Conservation (phyloP, 2,888 invertebrate genomes). For the Macrostomum cliftonense region DNA sequence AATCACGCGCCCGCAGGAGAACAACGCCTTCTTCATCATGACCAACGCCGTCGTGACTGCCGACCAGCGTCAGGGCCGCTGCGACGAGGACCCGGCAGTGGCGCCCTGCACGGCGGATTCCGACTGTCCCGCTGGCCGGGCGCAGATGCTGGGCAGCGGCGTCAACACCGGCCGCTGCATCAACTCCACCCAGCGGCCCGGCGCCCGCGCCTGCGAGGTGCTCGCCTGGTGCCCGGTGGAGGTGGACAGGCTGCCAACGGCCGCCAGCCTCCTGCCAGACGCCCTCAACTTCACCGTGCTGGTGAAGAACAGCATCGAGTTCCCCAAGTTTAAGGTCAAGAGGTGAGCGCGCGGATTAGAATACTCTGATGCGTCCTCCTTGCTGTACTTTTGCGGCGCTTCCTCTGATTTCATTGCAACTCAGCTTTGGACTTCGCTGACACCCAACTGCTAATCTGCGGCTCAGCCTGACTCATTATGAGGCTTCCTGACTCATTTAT, state of each 20-base stretch:
- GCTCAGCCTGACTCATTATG: too few species aligned
- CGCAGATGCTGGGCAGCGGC: conserved; percentile 16
- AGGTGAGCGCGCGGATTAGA: conserved; percentile 32
- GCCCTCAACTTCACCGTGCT: conserved; percentile 36
- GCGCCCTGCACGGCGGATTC: neutral
- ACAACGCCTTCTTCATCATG: conserved; percentile 41
- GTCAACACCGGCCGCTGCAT: conserved; percentile 38
- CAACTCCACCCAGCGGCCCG: conserved; percentile 9
- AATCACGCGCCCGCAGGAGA: conserved; percentile 25
- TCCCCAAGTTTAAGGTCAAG: conserved; percentile 33
- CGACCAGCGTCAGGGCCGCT: conserved; percentile 33
- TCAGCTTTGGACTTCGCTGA: too few species aligned
- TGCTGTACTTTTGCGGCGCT: too few species aligned
- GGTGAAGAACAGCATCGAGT: conserved; percentile 40
- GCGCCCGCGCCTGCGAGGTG: conserved; percentile 18
- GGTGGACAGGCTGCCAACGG: conserved; percentile 17
- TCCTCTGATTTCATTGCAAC: too few species aligned
- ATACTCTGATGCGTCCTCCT: too few species aligned
- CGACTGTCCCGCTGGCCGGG: neutral
- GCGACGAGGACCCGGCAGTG: conserved; percentile 21
- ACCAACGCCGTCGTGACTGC: conserved; percentile 40
- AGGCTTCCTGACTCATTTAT: too few species aligned
- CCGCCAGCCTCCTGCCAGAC: conserved; percentile 6
- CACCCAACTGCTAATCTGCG: too few species aligned
- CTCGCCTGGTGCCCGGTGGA: conserved; percentile 41